Evolutionary conservation across 2,888 invertebrate species (phyloP), one percentile per base, ranked within the genome.

Genomic region (Caenorhabditis sp.): DNA sequence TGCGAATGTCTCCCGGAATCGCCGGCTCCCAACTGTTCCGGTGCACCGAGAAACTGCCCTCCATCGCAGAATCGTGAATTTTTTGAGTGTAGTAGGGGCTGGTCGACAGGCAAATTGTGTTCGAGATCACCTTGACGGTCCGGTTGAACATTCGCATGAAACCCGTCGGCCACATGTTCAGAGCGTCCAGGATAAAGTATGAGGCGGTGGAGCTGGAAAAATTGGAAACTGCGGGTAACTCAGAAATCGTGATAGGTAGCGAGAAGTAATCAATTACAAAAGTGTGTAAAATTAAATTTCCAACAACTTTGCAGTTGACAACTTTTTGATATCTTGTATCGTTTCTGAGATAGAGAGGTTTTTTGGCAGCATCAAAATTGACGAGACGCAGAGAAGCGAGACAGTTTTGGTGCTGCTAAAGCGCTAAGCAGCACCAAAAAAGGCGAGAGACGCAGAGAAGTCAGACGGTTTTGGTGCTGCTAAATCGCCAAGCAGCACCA

Each of bases 21-120:
- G 15, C 64, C 24, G 82, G 82, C 55, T 82, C 82, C 82, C 82
- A 82, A 9, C 72, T 68, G 40, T 82, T 76, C 1, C 71, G 68
- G 13, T 71, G 77, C 9, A 67, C 40, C 3, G 71, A 26, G 44
- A 60, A 72, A 0, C 70, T 56, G 13, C 78, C 80, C 50, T 80
- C 70, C 51, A 65, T 35, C 2, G 81, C 81, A 32, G 77, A 53
- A 28, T 82, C 82, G 26, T 65, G 72, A 35, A 82, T 78, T 22
- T 58, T 50, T 56, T 82, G 82, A 9, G 82, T 65, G 40, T 82
- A 82, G 22, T 64, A 72, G 2, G 53, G 18, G n/a, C 71, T 72
- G 8, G 78, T 56, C n/a, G 74, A 64, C 26, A 82, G 56, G 40
- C 82, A 82, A 37, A 82, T 55, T 13, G 65, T 71, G 58, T 72